phyloP scores from a whole-genome alignment of 2,888 invertebrate species.

The Ephialtes manifestator region DNA sequence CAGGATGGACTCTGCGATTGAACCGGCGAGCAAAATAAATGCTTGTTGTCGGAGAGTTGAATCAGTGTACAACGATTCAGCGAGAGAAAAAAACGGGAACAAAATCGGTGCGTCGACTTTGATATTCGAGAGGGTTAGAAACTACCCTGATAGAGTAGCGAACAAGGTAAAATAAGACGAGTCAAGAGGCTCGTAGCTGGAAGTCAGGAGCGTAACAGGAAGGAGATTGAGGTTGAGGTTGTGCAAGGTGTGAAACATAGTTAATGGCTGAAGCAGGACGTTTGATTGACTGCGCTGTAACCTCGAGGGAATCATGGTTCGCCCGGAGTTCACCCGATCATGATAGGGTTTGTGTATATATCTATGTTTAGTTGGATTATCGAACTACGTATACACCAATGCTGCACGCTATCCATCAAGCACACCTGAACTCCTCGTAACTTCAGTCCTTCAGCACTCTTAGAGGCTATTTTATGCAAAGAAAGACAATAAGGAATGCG shows the following conservation, averaged over 20 bases:
- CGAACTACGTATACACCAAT: slow-evolving; percentile 26
- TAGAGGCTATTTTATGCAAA: background rate
- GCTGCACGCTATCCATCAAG: slow-evolving; percentile 41
- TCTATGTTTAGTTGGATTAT: slow-evolving; percentile 43
- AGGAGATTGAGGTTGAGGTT: slow-evolving; percentile 33
- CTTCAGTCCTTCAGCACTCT: slow-evolving; percentile 23
- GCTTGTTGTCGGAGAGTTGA: background rate
- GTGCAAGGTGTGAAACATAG: slow-evolving; percentile 65
- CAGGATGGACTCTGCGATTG: too few relatives aligned
- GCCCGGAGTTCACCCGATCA: slow-evolving; percentile 47
- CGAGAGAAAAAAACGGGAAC: slow-evolving; percentile 44
- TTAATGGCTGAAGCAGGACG: slow-evolving; percentile 65
- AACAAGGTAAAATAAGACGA: slow-evolving; percentile 32
- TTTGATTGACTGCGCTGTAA: slow-evolving; percentile 66
- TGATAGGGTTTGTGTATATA: slow-evolving; percentile 46
- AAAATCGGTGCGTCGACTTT: slow-evolving; percentile 25
- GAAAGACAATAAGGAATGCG: slow-evolving; percentile 27
- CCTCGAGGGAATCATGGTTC: slow-evolving; percentile 52
- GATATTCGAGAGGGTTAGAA: slow-evolving; percentile 9
- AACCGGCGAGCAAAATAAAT: too few relatives aligned
- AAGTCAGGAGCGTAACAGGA: slow-evolving; percentile 27
- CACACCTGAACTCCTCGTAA: slow-evolving; percentile 36
- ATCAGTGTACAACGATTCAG: slow-evolving; percentile 17
- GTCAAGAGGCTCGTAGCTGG: slow-evolving; percentile 10
- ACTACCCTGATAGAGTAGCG: slow-evolving; percentile 29